phyloP scores from a whole-genome alignment of 1,140 invertebrate genomes.

The Cryptotermes secundus region DNA sequence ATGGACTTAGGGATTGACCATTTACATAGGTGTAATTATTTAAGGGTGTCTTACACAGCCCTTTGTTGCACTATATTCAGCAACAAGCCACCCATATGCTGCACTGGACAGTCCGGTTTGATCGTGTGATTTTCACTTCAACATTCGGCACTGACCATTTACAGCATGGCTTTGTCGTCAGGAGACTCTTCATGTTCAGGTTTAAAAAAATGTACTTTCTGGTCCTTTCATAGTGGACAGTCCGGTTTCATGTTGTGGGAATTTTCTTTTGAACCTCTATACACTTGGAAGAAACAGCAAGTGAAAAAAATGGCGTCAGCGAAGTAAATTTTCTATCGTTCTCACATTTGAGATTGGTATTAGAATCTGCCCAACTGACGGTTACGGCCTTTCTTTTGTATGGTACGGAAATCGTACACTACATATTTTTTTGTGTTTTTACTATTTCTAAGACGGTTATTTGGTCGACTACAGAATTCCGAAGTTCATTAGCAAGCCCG shows the following conservation, averaged over 20 bases:
- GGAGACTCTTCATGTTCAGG: background rate
- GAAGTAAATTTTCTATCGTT: background rate
- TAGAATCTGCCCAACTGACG: background rate
- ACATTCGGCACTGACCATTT: background rate
- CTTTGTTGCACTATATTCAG: background rate
- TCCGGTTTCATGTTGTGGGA: background rate
- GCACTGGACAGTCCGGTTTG: conserved; percentile 26
- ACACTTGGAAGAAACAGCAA: background rate
- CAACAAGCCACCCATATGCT: background rate
- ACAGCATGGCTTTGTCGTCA: background rate
- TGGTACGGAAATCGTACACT: background rate
- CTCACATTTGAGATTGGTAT: background rate
- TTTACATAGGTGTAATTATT: conserved; percentile 21
- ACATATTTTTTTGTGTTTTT: background rate
- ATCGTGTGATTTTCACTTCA: background rate
- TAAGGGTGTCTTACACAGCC: conserved; percentile 8
- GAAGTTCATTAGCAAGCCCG: background rate
- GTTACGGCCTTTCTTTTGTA: background rate
- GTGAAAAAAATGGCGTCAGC: background rate
- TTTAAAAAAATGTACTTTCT: conserved; percentile 10
- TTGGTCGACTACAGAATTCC: background rate
- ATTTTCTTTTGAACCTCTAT: background rate
- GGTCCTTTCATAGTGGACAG: background rate
- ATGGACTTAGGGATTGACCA: background rate
- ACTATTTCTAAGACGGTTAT: background rate